Percentiles rank a stretch among this genome's conserved stretches.
phyloP scores from a whole-genome alignment of 2,113 vertebrate species.

The Indri indri region DNA sequence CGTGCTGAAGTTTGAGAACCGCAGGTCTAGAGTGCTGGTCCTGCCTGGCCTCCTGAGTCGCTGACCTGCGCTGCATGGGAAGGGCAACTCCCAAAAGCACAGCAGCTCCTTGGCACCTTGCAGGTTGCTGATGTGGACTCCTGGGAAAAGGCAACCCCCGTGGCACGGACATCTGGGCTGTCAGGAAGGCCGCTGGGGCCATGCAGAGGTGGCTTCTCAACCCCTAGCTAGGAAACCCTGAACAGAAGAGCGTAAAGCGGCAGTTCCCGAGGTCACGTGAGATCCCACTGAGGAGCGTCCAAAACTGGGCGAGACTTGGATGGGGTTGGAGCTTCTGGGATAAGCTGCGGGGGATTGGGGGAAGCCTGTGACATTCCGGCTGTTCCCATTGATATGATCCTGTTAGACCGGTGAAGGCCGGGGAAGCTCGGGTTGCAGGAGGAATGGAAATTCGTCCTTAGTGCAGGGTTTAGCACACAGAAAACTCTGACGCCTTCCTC shows the following conservation, averaged over 20 bases:
- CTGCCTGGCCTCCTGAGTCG: neutral
- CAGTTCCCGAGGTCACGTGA: fast-evolving
- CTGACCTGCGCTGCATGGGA: neutral
- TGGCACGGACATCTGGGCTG: neutral
- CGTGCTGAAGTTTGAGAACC: neutral
- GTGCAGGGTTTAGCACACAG: neutral
- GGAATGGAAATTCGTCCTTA: neutral
- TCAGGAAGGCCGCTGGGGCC: fast-evolving
- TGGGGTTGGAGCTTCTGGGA: neutral
- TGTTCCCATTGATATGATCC: neutral
- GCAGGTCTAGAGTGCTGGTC: neutral
- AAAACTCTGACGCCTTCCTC: neutral
- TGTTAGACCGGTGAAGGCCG: neutral
- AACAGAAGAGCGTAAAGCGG: neutral
- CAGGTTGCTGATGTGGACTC: neutral
- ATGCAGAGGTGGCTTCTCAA: neutral
- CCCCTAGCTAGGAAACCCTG: neutral
- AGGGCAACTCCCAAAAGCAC: neutral
- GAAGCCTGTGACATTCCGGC: neutral
- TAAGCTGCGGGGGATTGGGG: fast-evolving
- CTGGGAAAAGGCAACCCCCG: neutral
- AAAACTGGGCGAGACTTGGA: neutral
- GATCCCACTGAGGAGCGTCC: no score
- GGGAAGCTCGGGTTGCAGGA: neutral
- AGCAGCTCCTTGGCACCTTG: neutral